Conservation (phyloP, 2,113 vertebrate genomes). For the Sorex araneus region DNA sequence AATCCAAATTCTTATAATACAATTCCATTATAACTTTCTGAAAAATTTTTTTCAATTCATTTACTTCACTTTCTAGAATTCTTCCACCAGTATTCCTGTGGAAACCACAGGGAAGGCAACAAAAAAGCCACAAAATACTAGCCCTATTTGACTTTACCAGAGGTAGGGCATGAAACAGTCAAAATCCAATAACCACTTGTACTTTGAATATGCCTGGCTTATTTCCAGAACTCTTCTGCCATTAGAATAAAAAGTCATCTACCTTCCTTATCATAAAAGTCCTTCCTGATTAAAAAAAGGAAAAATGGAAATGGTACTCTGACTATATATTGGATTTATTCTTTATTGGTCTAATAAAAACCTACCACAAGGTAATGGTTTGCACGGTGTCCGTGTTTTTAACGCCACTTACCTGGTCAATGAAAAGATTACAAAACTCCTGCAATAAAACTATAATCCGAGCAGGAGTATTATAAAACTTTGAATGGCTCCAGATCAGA, state of each 20-base stretch:
- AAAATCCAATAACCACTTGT: constrained; percentile 12
- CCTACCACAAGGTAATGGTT: neutral
- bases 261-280: constrained; percentile 28
- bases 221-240: neutral
- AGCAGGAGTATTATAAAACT: constrained; percentile 87
- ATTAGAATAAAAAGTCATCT: constrained; percentile 22
- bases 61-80: constrained; percentile 7
- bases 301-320: neutral
- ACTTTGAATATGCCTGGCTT: neutral
- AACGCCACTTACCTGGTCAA: constrained; percentile 87
- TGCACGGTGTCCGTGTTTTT: neutral
- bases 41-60: neutral
- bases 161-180: neutral
- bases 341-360: neutral
- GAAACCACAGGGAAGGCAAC: constrained; percentile 12
- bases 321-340: neutral
- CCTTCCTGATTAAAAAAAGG: neutral
- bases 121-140: neutral
- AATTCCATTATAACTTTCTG: neutral
- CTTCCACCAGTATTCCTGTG: neutral
- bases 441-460: constrained; percentile 90
- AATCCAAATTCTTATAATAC: constrained; percentile 3
- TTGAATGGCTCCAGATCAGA: constrained; percentile 91
- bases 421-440: constrained; percentile 91
- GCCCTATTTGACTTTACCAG: neutral